phyloP scores from a whole-genome alignment of 2,888 invertebrate genomes.

The Villa cingulata region DNA sequence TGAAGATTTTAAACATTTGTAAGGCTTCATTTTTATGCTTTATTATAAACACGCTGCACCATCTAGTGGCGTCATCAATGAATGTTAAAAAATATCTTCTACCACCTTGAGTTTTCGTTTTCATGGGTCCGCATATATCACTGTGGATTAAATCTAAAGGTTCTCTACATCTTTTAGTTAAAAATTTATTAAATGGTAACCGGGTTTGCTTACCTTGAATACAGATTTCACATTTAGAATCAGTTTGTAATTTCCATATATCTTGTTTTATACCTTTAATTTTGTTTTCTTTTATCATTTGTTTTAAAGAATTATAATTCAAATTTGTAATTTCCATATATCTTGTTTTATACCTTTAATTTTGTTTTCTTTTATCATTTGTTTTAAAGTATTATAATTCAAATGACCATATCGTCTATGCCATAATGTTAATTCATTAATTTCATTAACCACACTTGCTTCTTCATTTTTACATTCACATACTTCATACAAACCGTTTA shows the following conservation, averaged over 20 bases:
- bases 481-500: background rate
- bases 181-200: background rate
- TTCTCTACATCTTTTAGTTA: too few relatives aligned
- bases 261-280: too few relatives aligned
- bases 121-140: too few relatives aligned
- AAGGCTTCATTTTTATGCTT: background rate
- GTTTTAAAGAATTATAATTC: too few relatives aligned
- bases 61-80: too few relatives aligned
- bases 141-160: too few relatives aligned
- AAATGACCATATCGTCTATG: constrained; percentile 3
- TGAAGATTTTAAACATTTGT: background rate
- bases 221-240: background rate
- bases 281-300: too few relatives aligned
- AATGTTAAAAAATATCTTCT: too few relatives aligned
- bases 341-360: constrained; percentile 1
- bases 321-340: too few relatives aligned
- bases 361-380: background rate
- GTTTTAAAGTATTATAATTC: background rate
- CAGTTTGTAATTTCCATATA: background rate
- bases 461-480: background rate
- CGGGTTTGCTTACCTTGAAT: background rate
- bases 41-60: too few relatives aligned
- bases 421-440: background rate
- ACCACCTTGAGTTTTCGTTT: too few relatives aligned
- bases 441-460: background rate